Evolutionary conservation across 2,888 invertebrate species (phyloP), one percentile per base, ranked within the genome.

Genomic region (Sepiola atlantica): DNA sequence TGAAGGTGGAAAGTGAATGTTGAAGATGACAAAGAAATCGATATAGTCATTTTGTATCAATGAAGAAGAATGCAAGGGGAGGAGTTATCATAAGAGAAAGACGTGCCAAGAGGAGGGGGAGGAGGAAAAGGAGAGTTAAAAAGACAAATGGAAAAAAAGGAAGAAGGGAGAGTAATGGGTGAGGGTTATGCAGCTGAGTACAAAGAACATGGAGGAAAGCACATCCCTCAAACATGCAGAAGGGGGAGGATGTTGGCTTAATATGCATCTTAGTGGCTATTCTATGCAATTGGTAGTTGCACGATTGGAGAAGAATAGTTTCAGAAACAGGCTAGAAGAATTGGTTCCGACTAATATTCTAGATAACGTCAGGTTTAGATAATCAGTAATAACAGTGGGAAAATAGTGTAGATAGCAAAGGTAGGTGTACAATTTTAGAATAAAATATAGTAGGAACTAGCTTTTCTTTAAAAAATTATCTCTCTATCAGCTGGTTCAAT

Each of bases 31-130:
- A 77, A 77, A n/a, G 28, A 77, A 77, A 77, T 77, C 77, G n/a
- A 77, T 61, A 61, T 77, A 77, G 28, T 77, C 77, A n/a, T 77
- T 77, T 77, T 77, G 28, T 77, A 77, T 77, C 77, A 77, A 77
- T 77, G 77, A n/a, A 77, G 77, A 24, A 61, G 24, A 24, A 61
- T 61, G 61, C 61, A 10, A 10, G 24, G 61, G 21, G 61, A 24
- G 61, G 61, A 8, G 61, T 77, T 77, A 77, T 77, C n/a, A 28
- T 24, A 12, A 61, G 61, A 61, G 28, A 61, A 28, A 61, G 28
- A 61, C 21, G 61, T 28, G 6, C 21, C 8, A 6, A 28, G 3
- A 4, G 4, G 10, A 28, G 16, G 55, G 21, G 55, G 16, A 55
- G 24, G 21, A 57, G 24, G 24, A 57, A 57, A 0, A 57, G 57